phyloP scores from a whole-genome alignment of 2,113 vertebrate genomes.

The Grus americana region DNA sequence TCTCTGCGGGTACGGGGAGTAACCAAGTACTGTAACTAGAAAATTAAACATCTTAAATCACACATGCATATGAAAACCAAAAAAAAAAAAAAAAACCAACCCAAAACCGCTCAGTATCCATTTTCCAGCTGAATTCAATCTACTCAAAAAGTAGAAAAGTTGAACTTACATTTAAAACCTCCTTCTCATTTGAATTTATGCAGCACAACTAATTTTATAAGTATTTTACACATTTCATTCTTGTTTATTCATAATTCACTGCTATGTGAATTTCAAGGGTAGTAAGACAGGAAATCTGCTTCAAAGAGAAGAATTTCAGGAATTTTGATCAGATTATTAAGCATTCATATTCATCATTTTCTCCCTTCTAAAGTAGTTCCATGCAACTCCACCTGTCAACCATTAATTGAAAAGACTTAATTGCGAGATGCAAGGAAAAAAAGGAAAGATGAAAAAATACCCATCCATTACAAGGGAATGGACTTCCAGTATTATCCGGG shows the following conservation, averaged over 20 bases:
- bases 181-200: not conserved
- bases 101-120: too few species aligned
- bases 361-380: not conserved
- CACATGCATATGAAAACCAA: not conserved
- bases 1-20: not conserved
- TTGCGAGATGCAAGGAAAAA: not conserved
- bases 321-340: not conserved
- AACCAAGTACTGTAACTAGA: not conserved
- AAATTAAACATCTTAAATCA: not conserved
- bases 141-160: not conserved
- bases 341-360: not conserved
- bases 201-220: not conserved
- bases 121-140: not conserved
- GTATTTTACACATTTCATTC: not conserved
- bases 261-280: not conserved
- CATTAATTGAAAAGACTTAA: not conserved
- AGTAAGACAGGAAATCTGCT: not conserved
- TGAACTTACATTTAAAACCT: not conserved
- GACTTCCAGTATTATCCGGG: rapidly evolving
- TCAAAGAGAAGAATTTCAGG: not conserved
- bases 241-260: not conserved
- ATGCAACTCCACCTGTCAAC: not conserved
- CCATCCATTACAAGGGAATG: not conserved
- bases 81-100: not conserved
- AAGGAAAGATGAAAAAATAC: not conserved